A percentile compares a stretch with the other conserved stretches of the same genome.
Evolutionary conservation across 2,888 invertebrate genomes (phyloP).

Genomic region (Branchipolynoe longqiensis): DNA sequence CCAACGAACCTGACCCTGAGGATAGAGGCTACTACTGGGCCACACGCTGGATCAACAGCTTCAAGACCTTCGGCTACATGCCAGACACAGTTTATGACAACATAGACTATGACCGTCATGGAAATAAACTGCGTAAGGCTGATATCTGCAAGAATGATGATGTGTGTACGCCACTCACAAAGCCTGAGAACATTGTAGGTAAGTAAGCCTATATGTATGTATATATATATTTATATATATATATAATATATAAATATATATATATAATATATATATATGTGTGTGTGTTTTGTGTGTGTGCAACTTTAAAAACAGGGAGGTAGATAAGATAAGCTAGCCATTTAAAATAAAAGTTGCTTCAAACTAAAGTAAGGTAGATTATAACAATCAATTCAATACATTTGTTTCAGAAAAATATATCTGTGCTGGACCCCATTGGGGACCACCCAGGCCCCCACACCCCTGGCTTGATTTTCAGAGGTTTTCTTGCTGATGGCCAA

Average conservation of each 20-base stretch:
- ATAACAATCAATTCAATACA: too few species aligned
- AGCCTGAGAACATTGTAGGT: not conserved
- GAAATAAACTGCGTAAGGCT: not conserved
- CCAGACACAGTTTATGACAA: slow-evolving; percentile 49
- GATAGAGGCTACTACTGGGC: slow-evolving; percentile 75
- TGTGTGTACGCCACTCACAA: not conserved
- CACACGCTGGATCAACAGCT: slow-evolving; percentile 70
- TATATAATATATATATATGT: not conserved
- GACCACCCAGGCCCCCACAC: too few species aligned
- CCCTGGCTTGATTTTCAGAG: too few species aligned
- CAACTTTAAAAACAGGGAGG: too few species aligned
- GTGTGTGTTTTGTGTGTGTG: too few species aligned
- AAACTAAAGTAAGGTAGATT: too few species aligned
- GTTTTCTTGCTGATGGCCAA: too few species aligned
- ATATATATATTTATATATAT: not conserved
- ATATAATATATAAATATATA: not conserved
- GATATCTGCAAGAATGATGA: not conserved
- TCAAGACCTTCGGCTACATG: slow-evolving; percentile 55
- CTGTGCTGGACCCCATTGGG: too few species aligned
- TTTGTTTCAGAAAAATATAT: too few species aligned
- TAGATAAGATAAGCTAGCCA: too few species aligned
- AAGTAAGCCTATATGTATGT: not conserved
- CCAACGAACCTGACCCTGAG: slow-evolving; percentile 73
- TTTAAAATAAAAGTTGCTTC: too few species aligned
- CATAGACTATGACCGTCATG: slow-evolving; percentile 30